A percentile compares a stretch with the other conserved stretches of the same genome.
Conservation (phyloP, 2,113 vertebrate genomes). For the Hiodon tergisus region DNA sequence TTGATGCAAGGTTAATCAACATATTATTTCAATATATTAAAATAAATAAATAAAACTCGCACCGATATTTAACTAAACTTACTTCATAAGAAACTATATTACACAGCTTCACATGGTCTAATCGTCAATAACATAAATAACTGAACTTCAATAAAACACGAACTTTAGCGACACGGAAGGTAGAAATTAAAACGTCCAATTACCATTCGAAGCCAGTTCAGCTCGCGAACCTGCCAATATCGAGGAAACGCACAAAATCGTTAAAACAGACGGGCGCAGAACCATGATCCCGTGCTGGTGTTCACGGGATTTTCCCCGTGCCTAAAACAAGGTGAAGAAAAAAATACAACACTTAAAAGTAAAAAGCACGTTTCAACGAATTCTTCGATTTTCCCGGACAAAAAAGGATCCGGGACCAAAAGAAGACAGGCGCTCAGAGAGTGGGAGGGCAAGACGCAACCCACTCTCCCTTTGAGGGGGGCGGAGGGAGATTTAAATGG, state of each 20-base stretch:
- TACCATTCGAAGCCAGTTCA: constrained; percentile 42
- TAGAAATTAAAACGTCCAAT: constrained; percentile 27
- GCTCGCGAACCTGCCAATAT: constrained; percentile 36
- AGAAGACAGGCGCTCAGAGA: neutral
- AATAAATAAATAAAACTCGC: no score
- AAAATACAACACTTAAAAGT: neutral
- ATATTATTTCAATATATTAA: no score
- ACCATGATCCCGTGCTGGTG: constrained; percentile 41
- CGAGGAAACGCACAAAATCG: constrained; percentile 44
- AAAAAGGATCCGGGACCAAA: neutral
- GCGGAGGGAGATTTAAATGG: constrained; percentile 1
- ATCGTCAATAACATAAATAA: no score
- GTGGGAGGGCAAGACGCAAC: neutral
- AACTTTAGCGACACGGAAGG: no score
- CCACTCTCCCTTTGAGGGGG: neutral
- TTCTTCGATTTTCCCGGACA: no score
- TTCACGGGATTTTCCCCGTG: neutral
- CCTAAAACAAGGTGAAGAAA: neutral
- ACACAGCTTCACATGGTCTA: no score
- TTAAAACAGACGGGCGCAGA: constrained; percentile 45
- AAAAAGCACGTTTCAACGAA: no score
- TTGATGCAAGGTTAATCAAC: no score
- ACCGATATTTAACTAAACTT: no score
- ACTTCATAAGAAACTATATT: no score
- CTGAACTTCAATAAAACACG: no score